Evolutionary conservation across 1,140 invertebrate genomes (phyloP).

Genomic region (Piezodorus guildinii): DNA sequence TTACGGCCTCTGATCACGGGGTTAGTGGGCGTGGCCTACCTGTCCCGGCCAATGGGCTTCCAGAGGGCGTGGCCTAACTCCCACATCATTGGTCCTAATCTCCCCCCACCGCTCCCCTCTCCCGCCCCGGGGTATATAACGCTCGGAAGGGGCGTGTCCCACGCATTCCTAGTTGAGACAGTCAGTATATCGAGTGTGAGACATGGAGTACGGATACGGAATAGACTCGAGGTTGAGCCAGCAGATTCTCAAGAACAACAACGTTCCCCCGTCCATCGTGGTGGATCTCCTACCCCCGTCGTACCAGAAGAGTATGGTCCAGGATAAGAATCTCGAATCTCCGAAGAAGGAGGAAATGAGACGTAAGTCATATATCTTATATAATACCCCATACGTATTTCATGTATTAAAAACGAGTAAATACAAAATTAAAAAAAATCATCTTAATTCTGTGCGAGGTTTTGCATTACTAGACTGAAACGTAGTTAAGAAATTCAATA

Average conservation of each 20-base stretch:
- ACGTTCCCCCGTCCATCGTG: constrained; percentile 19
- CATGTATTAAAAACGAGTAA: too few species aligned
- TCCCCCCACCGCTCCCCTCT: background rate
- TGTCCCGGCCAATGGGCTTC: background rate
- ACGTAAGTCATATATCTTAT: constrained; percentile 15
- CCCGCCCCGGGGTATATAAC: background rate
- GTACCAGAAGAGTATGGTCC: constrained; percentile 6
- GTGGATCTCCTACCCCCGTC: constrained; percentile 18
- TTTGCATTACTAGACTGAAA: too few species aligned
- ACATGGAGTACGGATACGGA: background rate
- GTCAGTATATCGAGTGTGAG: background rate
- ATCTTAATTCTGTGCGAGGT: too few species aligned
- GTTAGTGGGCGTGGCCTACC: constrained; percentile 1
- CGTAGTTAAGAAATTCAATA: too few species aligned
- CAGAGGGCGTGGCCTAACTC: background rate
- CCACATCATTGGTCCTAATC: constrained; percentile 7
- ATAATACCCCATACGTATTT: background rate
- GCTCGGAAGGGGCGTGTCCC: too few species aligned
- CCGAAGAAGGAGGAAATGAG: constrained; percentile 20
- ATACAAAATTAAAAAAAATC: too few species aligned
- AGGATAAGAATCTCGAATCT: background rate
- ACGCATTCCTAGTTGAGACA: background rate
- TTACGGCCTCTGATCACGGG: background rate
- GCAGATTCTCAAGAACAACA: constrained; percentile 19
- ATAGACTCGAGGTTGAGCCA: constrained; percentile 5